Base-by-base conservation (phyloP, 1,140 invertebrate genomes). In the Halesus radiatus region DNA sequence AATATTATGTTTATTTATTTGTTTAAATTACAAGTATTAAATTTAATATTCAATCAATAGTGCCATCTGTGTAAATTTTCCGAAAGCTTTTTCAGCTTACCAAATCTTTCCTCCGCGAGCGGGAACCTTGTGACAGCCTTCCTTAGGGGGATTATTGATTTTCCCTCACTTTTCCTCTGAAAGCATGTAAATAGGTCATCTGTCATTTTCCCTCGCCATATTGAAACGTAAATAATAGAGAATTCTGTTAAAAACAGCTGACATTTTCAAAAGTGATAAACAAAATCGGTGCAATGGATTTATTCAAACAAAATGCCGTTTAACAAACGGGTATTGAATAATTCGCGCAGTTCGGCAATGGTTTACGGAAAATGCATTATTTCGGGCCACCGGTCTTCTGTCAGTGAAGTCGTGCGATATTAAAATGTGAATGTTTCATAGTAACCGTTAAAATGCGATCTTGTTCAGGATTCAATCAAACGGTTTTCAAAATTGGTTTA, bases 401-500 rank as follows among this genome's bases (percentile, higher is more conserved):
- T 77, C 6, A 64, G 60, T 26, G 75, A 77, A 77, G 75, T 77
- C 0, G 60, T 77, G n/a, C 58, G 75, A 66, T 77, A 52, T 50
- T 74, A 62, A 74, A 32, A 76, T 76, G 23, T 76, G 45, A 76
- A 29, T 50, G 56, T 20, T 74, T 22, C 18, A 54, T n/a, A 0
- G 1, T 6, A 50, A 54, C 29, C 23, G 18, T 66, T 60, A 76
- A 22, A 20, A 66, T 77, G 75, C 64, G 29, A 62, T 50, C 75
- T 32, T 77, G 60, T 66, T 50, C 75, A 3, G 60, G 75, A 13
- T 52, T 77, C 1, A 62, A 77, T 66, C 75, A 77, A 77, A 56
- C 75, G 3, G 75, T 77, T 53, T 77, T 77, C 52, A 77, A 77
- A 60, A 64, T 77, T 52, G 75, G 60, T 5, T 29, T 77, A 20